phyloP scores from a whole-genome alignment of 2,797 vertebrate species.

The Eulemur albifrons region DNA sequence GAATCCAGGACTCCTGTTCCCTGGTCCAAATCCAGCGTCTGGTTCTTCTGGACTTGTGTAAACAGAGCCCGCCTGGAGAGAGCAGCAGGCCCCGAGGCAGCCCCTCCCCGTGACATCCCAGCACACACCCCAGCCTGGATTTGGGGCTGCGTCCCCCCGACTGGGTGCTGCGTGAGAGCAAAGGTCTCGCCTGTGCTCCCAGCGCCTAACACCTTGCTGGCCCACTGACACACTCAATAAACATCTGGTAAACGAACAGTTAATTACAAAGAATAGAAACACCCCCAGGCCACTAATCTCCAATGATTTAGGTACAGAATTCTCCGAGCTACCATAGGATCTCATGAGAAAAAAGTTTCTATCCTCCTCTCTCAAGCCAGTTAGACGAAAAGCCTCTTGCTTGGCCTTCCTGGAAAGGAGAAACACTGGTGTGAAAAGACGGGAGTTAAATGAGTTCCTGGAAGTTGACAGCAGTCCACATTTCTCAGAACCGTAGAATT shows the following conservation, averaged over 20 bases:
- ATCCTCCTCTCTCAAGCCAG: background rate
- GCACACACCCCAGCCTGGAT: fast-evolving
- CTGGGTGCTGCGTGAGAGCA: too few species aligned
- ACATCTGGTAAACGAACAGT: too few species aligned
- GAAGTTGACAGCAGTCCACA: background rate
- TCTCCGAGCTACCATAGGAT: background rate
- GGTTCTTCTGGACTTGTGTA: background rate
- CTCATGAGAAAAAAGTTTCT: background rate
- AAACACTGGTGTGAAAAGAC: background rate
- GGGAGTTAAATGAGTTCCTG: background rate
- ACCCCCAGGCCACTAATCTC: background rate
- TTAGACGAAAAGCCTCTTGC: background rate
- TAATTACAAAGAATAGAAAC: background rate
- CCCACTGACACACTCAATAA: background rate
- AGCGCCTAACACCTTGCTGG: background rate
- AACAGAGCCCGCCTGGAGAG: background rate
- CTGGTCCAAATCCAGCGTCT: too few species aligned
- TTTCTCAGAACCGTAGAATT: background rate
- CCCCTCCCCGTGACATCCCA: fast-evolving
- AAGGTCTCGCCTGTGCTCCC: background rate
- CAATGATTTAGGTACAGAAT: background rate
- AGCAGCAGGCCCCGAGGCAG: background rate
- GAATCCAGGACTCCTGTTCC: background rate
- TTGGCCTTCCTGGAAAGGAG: background rate
- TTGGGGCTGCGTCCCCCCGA: background rate